Percentiles rank a stretch among this genome's conserved stretches.
These are phyloP conservation scores for Diarsia brunnea DNA, from an alignment of 2,888 invertebrate species.

Conservation along the genomic window DNA sequence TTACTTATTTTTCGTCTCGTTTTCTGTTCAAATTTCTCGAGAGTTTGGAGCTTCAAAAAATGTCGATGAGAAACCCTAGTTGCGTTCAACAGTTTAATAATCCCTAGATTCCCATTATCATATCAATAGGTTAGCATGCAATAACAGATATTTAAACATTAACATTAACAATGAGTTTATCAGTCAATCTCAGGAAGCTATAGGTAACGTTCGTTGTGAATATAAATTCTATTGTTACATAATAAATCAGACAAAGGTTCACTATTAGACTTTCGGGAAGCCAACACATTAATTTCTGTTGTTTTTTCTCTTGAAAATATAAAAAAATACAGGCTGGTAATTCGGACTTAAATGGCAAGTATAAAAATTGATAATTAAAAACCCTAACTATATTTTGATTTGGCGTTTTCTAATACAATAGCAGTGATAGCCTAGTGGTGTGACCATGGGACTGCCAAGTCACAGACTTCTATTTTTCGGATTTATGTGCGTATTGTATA, in stretches of 20 bases:
- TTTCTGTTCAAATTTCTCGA: background rate
- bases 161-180: background rate
- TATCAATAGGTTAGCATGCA: background rate
- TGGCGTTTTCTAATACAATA: background rate
- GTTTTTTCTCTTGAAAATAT: background rate
- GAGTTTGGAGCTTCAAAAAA: background rate
- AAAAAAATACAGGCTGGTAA: background rate
- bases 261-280: background rate
- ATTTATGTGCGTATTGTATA: too few species aligned
- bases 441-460: too few species aligned
- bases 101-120: background rate
- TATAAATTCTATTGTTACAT: background rate
- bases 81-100: slow-evolving; percentile 5
- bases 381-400: background rate
- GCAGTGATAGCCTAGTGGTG: background rate
- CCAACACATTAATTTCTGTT: background rate
- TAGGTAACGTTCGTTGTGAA: background rate
- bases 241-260: background rate
- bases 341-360: background rate
- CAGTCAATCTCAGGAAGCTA: background rate
- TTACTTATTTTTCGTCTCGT: background rate
- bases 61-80: background rate
- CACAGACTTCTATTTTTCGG: too few species aligned
- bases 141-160: background rate
- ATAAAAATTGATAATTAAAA: background rate